Conservation (phyloP, 2,797 vertebrate genomes). For the Halcyon chelicuti region DNA sequence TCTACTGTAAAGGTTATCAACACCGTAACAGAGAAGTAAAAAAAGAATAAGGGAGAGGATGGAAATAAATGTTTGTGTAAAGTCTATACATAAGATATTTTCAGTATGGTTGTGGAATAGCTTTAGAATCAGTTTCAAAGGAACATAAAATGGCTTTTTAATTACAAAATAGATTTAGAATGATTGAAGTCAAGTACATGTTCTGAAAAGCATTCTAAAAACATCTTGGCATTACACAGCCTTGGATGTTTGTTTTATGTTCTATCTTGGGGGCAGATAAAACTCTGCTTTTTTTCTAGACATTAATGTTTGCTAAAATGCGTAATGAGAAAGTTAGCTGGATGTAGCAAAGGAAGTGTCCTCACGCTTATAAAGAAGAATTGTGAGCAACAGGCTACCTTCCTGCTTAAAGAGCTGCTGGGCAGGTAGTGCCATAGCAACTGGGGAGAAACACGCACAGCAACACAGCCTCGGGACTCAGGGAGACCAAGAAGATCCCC, state of each 20-base stretch:
- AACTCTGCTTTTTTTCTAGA: background rate
- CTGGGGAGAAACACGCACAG: background rate
- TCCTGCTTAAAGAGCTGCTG: background rate
- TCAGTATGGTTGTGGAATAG: background rate
- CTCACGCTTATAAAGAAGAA: background rate
- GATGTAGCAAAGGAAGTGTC: background rate
- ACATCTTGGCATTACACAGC: background rate
- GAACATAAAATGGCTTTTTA: slow-evolving; percentile 32
- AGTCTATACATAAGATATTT: background rate
- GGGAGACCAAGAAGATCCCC: background rate
- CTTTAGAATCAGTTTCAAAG: slow-evolving; percentile 51
- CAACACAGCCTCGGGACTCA: background rate
- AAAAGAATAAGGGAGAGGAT: background rate
- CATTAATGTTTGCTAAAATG: slow-evolving; percentile 14
- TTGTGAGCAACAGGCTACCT: background rate
- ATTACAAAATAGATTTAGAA: slow-evolving; percentile 46
- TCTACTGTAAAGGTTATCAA: background rate
- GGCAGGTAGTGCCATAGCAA: background rate
- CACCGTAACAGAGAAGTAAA: background rate
- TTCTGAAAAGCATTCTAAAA: slow-evolving; percentile 39
- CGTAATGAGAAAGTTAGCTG: slow-evolving; percentile 28
- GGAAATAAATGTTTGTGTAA: background rate
- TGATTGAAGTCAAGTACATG: slow-evolving; percentile 18
- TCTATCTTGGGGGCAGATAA: slow-evolving; percentile 49
- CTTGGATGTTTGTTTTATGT: slow-evolving; percentile 37